Conservation (phyloP, 2,888 invertebrate species). For the Ypsolopha scabrella region DNA sequence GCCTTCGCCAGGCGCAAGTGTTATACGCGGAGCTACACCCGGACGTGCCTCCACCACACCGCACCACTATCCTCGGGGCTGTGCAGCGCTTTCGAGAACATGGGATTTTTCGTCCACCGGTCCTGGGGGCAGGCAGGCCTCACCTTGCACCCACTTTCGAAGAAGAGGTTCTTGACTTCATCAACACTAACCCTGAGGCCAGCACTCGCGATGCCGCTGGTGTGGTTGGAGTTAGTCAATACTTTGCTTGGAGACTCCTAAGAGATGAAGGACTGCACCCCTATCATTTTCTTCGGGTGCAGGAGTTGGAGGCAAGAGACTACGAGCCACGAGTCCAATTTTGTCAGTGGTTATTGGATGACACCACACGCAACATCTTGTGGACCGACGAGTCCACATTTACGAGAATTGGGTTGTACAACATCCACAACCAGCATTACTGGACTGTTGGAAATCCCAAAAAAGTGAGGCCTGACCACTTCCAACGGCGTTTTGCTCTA, state of each 20-base stretch:
- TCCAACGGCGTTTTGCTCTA: neutral
- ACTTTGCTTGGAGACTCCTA: neutral
- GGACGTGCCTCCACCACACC: neutral
- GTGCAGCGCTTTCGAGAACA: neutral
- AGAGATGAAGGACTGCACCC: neutral
- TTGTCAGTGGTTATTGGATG: neutral
- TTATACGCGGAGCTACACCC: no score
- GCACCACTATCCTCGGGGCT: neutral
- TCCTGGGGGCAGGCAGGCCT: neutral
- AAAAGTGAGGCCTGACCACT: neutral
- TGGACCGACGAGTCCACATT: conserved; percentile 6
- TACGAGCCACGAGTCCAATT: neutral
- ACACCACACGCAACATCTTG: conserved; percentile 1
- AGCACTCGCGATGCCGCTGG: neutral
- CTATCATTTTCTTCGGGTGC: neutral
- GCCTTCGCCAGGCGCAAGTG: no score
- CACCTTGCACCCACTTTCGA: neutral
- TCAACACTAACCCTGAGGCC: neutral
- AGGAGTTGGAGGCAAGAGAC: neutral
- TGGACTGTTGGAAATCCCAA: conserved; percentile 1
- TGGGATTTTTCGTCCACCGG: neutral
- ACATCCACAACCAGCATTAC: conserved; percentile 1
- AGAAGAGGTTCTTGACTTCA: neutral
- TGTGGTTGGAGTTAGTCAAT: neutral
- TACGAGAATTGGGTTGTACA: neutral